phyloP scores from a whole-genome alignment of 2,797 vertebrate species.

The Sardinella longiceps region DNA sequence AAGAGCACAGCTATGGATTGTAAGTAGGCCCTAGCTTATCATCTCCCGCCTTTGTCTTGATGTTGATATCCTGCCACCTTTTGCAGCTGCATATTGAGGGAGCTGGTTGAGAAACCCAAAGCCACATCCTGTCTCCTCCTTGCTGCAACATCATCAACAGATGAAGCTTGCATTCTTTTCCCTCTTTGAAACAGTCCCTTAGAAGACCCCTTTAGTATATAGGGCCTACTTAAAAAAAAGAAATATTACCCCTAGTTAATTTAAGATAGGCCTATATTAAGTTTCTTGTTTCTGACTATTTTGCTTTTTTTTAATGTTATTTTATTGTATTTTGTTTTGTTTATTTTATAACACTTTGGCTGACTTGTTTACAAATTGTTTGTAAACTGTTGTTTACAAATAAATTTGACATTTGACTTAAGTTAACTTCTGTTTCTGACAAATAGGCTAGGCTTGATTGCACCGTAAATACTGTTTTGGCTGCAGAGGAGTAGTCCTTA shows the following conservation, averaged over 20 bases:
- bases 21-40: background rate
- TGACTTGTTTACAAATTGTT: too few species aligned
- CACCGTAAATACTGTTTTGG: background rate
- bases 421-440: background rate
- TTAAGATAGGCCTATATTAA: too few species aligned
- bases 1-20: background rate
- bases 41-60: background rate
- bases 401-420: too few species aligned
- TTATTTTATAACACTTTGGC: too few species aligned
- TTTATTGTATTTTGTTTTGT: too few species aligned
- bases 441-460: background rate
- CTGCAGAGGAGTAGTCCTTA: too few species aligned
- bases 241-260: too few species aligned
- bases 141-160: background rate
- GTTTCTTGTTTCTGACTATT: too few species aligned
- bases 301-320: too few species aligned
- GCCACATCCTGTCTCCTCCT: background rate
- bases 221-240: too few species aligned
- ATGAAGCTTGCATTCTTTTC: background rate
- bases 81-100: background rate
- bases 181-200: background rate
- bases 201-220: background rate
- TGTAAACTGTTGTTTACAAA: too few species aligned
- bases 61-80: background rate
- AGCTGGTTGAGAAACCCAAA: background rate